Evolutionary conservation across 1,140 invertebrate species (phyloP).

Genomic region (Drosophila parabipectinata): DNA sequence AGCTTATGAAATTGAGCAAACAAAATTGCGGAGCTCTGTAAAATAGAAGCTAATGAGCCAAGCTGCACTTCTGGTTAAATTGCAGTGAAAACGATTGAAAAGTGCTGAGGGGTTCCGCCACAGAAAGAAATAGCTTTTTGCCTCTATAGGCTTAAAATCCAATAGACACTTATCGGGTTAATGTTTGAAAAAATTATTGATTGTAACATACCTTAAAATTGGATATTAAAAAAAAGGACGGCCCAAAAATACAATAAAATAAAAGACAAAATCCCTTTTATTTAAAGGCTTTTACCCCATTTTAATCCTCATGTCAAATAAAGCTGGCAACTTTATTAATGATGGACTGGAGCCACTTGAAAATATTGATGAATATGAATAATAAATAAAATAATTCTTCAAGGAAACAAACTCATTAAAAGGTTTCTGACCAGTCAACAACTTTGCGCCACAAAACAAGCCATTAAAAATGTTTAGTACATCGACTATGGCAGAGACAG

Average conservation of each 20-base stretch:
- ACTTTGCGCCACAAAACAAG: slow-evolving; percentile 67
- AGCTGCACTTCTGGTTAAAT: slow-evolving; percentile 32
- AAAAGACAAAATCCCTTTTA: background rate
- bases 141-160: no score
- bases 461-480: slow-evolving; percentile 68
- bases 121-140: no score
- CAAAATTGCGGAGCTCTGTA: slow-evolving; percentile 62
- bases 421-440: slow-evolving; percentile 54
- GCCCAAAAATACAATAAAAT: background rate
- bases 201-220: no score
- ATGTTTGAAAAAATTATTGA: background rate
- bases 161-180: background rate
- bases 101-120: background rate
- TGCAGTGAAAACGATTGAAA: slow-evolving; percentile 4
- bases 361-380: slow-evolving; percentile 44
- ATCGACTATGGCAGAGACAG: slow-evolving; percentile 33
- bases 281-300: background rate
- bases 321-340: slow-evolving; percentile 11
- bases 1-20: slow-evolving; percentile 81
- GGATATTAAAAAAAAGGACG: no score
- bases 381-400: slow-evolving; percentile 13
- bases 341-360: slow-evolving; percentile 3
- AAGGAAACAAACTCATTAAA: slow-evolving; percentile 52
- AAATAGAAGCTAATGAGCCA: slow-evolving; percentile 72
- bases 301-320: background rate